Evolutionary conservation across 2,888 invertebrate species (phyloP).

Genomic region (Lobophora halterata): DNA sequence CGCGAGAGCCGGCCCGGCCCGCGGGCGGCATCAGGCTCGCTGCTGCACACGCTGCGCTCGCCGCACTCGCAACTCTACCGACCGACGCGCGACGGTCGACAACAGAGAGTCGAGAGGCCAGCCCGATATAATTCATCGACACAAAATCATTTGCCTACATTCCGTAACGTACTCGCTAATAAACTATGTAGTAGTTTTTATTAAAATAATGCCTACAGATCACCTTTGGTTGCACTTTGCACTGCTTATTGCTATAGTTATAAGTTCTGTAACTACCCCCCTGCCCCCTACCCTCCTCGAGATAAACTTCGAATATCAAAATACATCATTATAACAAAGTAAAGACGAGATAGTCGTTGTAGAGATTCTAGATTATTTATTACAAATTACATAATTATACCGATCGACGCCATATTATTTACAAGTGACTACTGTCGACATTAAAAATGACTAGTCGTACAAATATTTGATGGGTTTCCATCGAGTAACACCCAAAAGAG

Average conservation of each 20-base stretch:
- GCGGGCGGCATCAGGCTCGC: slow-evolving; percentile 3
- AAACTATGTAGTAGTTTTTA: slow-evolving; percentile 36
- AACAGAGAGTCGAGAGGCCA: slow-evolving; percentile 1
- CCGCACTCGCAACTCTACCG: too few relatives aligned
- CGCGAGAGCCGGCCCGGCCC: neutral
- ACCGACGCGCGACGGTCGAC: neutral
- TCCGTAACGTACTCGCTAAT: slow-evolving; percentile 34
- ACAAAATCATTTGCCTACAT: slow-evolving; percentile 13
- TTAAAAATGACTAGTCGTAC: slow-evolving; percentile 39
- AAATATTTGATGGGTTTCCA: slow-evolving; percentile 41
- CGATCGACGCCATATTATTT: slow-evolving; percentile 36
- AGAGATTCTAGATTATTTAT: slow-evolving; percentile 42
- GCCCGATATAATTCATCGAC: slow-evolving; percentile 18
- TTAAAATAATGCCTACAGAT: slow-evolving; percentile 42
- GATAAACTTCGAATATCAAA: slow-evolving; percentile 68
- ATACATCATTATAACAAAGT: slow-evolving; percentile 60
- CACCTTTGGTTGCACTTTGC: slow-evolving; percentile 61
- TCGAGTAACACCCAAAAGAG: slow-evolving; percentile 4
- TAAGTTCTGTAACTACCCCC: slow-evolving; percentile 29
- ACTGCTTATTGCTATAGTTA: slow-evolving; percentile 64
- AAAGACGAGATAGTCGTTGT: slow-evolving; percentile 63
- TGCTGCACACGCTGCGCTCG: too few relatives aligned
- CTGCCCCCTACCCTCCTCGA: slow-evolving; percentile 22
- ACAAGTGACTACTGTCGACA: slow-evolving; percentile 32
- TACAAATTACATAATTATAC: slow-evolving; percentile 44